These are phyloP conservation scores for Aphelenchoides besseyi DNA, from an alignment of 1,140 invertebrate genomes.

Conservation along the genomic window DNA sequence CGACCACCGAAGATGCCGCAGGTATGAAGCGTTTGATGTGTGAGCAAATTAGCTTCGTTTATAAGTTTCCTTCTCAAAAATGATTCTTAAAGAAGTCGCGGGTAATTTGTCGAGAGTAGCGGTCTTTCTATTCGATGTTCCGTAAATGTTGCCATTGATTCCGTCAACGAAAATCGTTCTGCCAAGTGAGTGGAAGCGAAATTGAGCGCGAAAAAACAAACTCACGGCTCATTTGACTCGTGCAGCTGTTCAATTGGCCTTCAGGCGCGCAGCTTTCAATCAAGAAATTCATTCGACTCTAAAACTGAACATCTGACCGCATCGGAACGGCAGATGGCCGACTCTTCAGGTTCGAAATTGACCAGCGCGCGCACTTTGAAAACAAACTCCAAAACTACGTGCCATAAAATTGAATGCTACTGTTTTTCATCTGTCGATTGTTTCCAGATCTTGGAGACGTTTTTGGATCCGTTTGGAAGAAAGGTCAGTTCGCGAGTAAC, in stretches of 20 bases:
- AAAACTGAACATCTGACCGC: neutral
- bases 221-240: neutral
- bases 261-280: neutral
- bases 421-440: neutral
- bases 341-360: neutral
- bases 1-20: neutral
- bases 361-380: no score
- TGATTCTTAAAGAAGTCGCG: no score
- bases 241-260: neutral
- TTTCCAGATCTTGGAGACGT: constrained; percentile 23
- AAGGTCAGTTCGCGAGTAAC: no score
- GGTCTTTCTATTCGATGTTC: constrained; percentile 2
- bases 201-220: neutral
- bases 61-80: neutral
- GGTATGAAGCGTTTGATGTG: neutral
- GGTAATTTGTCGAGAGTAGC: no score
- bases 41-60: constrained; percentile 1
- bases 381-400: no score
- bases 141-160: neutral
- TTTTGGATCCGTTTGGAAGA: constrained; percentile 48
- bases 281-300: neutral
- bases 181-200: neutral
- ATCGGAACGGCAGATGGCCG: neutral
- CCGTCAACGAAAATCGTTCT: neutral
- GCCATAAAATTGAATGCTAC: neutral